A percentile compares a stretch with the other conserved stretches of the same genome.
Conservation (phyloP, 1,140 invertebrate species). For the Hestina assimilis region DNA sequence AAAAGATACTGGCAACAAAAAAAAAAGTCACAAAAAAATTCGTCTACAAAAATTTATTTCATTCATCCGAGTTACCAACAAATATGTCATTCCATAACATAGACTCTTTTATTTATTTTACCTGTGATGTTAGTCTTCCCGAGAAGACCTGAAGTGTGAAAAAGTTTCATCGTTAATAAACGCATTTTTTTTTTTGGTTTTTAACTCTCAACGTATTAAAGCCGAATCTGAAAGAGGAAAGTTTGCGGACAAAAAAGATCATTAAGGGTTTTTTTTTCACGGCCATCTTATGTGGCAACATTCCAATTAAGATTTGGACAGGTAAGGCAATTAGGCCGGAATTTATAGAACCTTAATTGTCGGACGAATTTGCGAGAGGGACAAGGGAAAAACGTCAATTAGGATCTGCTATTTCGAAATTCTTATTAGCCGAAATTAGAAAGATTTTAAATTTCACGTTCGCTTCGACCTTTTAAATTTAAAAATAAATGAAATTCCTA, state of each 20-base stretch:
- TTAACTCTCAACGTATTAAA: conserved; percentile 58
- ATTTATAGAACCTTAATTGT: conserved; percentile 64
- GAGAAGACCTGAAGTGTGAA: conserved; percentile 79
- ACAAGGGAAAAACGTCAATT: conserved; percentile 56
- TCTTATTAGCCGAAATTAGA: conserved; percentile 22
- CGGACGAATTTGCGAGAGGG: conserved; percentile 43
- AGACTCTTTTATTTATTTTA: conserved; percentile 60
- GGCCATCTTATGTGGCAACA: conserved; percentile 51
- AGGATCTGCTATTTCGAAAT: conserved; percentile 42
- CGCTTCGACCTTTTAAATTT: background rate
- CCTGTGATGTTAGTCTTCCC: conserved; percentile 79
- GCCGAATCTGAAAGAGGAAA: conserved; percentile 76
- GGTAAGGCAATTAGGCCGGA: conserved; percentile 58
- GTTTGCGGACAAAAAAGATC: conserved; percentile 64
- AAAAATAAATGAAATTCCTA: background rate
- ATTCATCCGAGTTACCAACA: conserved; percentile 35
- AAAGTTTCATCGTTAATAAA: conserved; percentile 75
- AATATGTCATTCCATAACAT: conserved; percentile 61
- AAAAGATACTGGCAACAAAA: background rate
- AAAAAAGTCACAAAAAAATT: background rate
- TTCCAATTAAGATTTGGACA: conserved; percentile 64
- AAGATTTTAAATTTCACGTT: background rate
- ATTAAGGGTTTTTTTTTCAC: conserved; percentile 51
- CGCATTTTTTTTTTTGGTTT: conserved; percentile 55
- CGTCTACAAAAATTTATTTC: conserved; percentile 25